These are phyloP conservation scores for Pimephales promelas DNA, from an alignment of 2,113 vertebrate genomes.

Conservation along the genomic window DNA sequence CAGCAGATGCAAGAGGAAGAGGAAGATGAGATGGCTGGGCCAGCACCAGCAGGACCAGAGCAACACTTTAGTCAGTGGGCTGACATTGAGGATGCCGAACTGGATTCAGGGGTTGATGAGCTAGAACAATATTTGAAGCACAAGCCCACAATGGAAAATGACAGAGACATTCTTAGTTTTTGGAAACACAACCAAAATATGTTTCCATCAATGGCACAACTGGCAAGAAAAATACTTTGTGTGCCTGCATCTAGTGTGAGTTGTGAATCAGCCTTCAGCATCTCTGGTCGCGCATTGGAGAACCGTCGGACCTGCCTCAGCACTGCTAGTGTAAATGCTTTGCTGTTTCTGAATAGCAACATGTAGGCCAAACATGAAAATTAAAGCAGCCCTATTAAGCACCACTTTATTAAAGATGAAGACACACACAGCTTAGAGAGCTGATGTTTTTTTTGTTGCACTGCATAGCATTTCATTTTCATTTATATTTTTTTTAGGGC, in stretches of 20 bases:
- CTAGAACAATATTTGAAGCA: neutral
- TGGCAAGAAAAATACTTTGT: constrained; percentile 1
- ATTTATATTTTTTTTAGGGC: no score
- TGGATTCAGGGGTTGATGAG: neutral
- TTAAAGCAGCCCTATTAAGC: neutral
- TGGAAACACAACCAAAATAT: neutral
- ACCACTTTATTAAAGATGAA: neutral
- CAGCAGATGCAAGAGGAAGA: neutral
- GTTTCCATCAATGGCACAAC: neutral
- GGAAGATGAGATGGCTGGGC: neutral
- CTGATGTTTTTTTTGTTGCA: no score
- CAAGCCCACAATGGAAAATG: constrained; percentile 9
- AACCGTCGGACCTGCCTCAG: neutral
- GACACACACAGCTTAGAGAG: no score
- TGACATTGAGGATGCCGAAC: neutral
- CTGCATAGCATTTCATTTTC: no score
- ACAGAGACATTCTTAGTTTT: neutral
- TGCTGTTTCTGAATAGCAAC: neutral
- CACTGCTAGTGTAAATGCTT: constrained; percentile 12
- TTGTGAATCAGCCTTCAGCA: neutral
- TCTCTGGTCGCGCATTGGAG: neutral
- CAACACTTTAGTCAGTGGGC: neutral
- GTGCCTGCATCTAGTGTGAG: neutral
- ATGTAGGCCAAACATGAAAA: neutral
- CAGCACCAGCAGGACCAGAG: neutral